Conservation (phyloP, 2,888 invertebrate genomes). For the Thereva unica region DNA sequence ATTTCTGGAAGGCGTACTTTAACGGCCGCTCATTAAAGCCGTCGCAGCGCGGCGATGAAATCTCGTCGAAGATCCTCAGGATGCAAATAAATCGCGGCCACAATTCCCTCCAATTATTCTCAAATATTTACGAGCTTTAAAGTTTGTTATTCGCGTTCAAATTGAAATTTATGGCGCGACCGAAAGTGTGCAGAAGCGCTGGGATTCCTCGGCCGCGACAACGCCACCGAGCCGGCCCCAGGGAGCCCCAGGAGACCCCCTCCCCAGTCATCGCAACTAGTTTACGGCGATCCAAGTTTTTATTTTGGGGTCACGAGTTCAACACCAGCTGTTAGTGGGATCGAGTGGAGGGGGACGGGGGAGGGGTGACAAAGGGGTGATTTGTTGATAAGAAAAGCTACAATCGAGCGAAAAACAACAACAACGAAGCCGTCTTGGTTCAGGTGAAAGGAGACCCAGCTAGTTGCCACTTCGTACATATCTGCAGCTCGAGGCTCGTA, state of each 20-base stretch:
- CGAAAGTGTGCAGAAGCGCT: conserved; percentile 19
- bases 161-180: conserved; percentile 33
- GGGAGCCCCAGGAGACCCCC: conserved; percentile 7
- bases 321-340: conserved; percentile 14
- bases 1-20: too few species aligned
- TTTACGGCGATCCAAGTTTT: conserved; percentile 6
- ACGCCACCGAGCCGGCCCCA: not conserved
- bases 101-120: conserved; percentile 28
- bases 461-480: too few species aligned
- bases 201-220: conserved; percentile 21
- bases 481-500: too few species aligned
- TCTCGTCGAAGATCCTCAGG: too few species aligned
- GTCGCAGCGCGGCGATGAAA: too few species aligned
- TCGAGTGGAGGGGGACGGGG: too few species aligned
- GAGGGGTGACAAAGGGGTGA: too few species aligned
- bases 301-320: conserved; percentile 31
- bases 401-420: too few species aligned
- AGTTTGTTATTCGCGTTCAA: conserved; percentile 32
- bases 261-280: conserved; percentile 2
- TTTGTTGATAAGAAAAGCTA: too few species aligned
- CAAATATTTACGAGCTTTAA: conserved; percentile 32
- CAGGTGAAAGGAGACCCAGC: too few species aligned
- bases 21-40: too few species aligned
- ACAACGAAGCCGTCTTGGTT: too few species aligned
- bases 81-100: not conserved